phyloP scores from a whole-genome alignment of 2,113 vertebrate species.

The Solenodon paradoxus region DNA sequence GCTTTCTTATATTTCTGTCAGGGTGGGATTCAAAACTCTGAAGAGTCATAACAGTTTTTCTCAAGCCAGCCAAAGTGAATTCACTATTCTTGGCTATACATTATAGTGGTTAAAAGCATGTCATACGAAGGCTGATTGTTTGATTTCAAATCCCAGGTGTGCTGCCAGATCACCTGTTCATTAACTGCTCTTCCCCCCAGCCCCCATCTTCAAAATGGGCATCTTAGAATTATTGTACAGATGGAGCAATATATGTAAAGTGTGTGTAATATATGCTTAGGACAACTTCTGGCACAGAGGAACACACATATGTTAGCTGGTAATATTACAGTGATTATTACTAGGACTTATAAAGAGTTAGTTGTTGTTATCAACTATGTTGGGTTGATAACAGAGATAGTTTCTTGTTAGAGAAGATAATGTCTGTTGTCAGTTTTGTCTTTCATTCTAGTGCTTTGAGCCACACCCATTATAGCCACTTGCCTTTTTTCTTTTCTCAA shows the following conservation, averaged over 20 bases:
- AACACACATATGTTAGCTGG: background rate
- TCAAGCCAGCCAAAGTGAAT: background rate
- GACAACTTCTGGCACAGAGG: background rate
- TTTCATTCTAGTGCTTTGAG: background rate
- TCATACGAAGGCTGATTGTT: background rate
- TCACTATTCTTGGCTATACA: background rate
- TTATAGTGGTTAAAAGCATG: background rate
- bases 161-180: background rate
- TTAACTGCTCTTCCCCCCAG: background rate
- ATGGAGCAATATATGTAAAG: background rate
- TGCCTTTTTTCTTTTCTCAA: background rate
- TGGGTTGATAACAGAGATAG: background rate
- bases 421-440: background rate
- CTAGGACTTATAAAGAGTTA: background rate
- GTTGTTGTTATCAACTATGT: background rate
- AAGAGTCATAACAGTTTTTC: background rate
- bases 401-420: constrained; percentile 17
- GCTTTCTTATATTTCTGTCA: background rate
- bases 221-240: background rate
- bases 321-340: background rate
- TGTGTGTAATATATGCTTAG: background rate
- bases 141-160: background rate
- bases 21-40: background rate
- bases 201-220: background rate
- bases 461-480: background rate